Conservation (phyloP, 2,113 vertebrate genomes). For the Seriola quinqueradiata region DNA sequence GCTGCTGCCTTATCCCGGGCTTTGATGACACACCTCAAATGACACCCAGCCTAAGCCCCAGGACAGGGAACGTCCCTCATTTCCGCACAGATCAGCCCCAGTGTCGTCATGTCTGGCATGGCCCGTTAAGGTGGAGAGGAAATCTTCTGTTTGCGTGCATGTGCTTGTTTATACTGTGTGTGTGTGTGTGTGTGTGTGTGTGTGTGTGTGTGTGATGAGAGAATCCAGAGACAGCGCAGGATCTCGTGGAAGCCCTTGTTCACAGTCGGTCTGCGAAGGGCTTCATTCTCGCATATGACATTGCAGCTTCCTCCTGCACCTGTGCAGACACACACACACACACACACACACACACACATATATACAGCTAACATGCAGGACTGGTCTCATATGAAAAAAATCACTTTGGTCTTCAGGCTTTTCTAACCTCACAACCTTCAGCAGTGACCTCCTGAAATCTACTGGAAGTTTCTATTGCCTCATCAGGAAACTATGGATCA, state of each 20-base stretch:
- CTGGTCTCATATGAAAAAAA: constrained; percentile 13
- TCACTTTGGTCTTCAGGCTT: not conserved
- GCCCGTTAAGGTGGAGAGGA: constrained; percentile 53
- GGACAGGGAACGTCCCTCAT: constrained; percentile 53
- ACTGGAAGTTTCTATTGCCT: constrained; percentile 53
- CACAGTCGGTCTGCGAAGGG: constrained; percentile 8
- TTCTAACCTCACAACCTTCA: constrained; percentile 37
- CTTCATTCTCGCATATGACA: constrained; percentile 26
- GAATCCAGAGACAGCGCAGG: not conserved
- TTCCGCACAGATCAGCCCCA: constrained; percentile 49
- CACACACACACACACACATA: no score
- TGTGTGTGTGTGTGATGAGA: constrained; percentile 10
- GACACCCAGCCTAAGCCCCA: constrained; percentile 45
- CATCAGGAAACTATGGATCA: constrained; percentile 58
- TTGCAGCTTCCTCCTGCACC: constrained; percentile 13
- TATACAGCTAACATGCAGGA: constrained; percentile 8
- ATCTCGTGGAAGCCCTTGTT: not conserved
- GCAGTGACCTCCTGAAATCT: constrained; percentile 32
- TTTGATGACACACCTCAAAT: constrained; percentile 69
- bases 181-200: constrained; percentile 1
- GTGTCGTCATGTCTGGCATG: constrained; percentile 70
- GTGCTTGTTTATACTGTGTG: constrained; percentile 21
- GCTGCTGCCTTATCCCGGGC: constrained; percentile 45
- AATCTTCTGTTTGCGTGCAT: constrained; percentile 29
- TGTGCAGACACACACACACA: not conserved